Evolutionary conservation across 2,888 invertebrate genomes (phyloP), one percentile per base, ranked within the genome.

Genomic region (Drosophila cognata): DNA sequence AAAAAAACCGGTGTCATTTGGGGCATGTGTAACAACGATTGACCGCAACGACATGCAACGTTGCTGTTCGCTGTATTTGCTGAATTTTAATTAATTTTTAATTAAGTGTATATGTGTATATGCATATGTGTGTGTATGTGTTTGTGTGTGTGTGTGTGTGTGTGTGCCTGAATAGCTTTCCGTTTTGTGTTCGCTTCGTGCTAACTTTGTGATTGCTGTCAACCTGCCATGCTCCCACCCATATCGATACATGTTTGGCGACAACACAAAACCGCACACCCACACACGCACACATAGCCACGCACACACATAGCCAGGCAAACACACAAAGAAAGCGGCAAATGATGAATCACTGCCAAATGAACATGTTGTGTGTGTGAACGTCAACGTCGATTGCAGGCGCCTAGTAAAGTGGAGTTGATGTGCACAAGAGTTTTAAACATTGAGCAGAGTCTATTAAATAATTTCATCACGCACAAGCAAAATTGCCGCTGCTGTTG

Each of bases 81-180:
- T 78, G 77, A 73, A 81, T 76, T 89, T 86, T 86, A 86, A 86
- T 86, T 89, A 89, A 89, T 84, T 89, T 89, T 89, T 89, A 87
- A 86, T 86, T 75, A 79, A 86, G 70, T 89, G 65, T 66, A 58
- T 69, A 64, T 55, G 68, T 38, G 53, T 41, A 25, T 41, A 41
- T 29, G 56, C 62, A 46, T 50, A 25, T n/a, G 29, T 50, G 68
- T 51, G 56, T 52, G 53, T 36, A 46, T 41, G 61, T 21, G 25
- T 31, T n/a, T 41, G 55, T 52, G 36, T 38, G 41, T 61, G 21
- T 56, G 48, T 56, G 51, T 64, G 31, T 43, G 53, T 68, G 77
- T 3, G 51, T 38, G 62, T 18, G 29, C 18, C 52, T 36, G 51
- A 55, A 70, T 63, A 43, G 41, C n/a, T 28, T 58, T 36, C 41